A percentile compares a stretch with the other conserved stretches of the same genome.
Conservation (phyloP, 2,113 vertebrate species). For the Furnarius figulus region DNA sequence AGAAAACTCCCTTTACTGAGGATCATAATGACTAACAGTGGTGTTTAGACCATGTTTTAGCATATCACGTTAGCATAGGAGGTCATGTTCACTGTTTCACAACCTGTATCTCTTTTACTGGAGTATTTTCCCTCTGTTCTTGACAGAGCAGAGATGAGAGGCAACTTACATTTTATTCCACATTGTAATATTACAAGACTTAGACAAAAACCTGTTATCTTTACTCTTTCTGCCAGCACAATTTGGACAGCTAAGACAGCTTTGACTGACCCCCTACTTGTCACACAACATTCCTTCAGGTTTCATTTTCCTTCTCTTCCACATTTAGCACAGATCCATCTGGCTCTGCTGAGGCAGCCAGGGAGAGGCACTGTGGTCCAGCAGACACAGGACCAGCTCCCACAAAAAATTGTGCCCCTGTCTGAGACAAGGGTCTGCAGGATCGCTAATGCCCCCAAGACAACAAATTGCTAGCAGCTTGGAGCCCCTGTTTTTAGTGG, state of each 20-base stretch:
- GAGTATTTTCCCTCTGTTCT: neutral
- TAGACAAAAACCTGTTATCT: neutral
- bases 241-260: neutral
- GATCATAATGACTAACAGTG: neutral
- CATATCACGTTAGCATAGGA: neutral
- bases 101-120: neutral
- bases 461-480: neutral
- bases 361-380: neutral
- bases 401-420: neutral
- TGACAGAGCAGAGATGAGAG: neutral
- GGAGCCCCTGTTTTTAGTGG: neutral
- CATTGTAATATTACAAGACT: neutral
- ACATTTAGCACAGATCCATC: fast-evolving
- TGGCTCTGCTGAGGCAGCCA: neutral
- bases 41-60: neutral
- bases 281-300: neutral
- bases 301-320: neutral
- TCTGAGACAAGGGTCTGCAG: neutral
- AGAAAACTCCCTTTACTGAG: neutral
- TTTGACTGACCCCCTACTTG: neutral
- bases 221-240: neutral
- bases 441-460: neutral
- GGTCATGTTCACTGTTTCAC: neutral
- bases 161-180: neutral
- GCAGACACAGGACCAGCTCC: neutral